A percentile compares a stretch with the other conserved stretches of the same genome.
Evolutionary conservation across 92 coral and sea anemone genomes (phyloP).

Genomic region (Porites lobata): DNA sequence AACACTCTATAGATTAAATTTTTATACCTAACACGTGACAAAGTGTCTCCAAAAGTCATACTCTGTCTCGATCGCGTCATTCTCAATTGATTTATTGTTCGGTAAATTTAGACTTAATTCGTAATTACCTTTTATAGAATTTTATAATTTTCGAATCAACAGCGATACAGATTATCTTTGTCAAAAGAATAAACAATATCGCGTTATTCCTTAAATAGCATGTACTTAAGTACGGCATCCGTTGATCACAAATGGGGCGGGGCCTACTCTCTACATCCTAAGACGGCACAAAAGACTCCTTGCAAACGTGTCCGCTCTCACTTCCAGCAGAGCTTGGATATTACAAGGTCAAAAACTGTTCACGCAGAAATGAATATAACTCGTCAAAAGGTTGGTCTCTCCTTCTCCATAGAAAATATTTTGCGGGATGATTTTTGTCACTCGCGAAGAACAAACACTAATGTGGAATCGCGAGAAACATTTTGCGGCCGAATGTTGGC

Average conservation of each 20-base stretch:
- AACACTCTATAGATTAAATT: neutral
- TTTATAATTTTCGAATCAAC: slow-evolving; percentile 2
- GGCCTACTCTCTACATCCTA: neutral
- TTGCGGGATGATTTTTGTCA: slow-evolving; percentile 70
- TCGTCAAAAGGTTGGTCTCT: slow-evolving; percentile 33
- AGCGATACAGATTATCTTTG: neutral
- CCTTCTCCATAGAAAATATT: slow-evolving; percentile 75
- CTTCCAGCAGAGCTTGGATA: slow-evolving; percentile 5
- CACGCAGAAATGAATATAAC: slow-evolving; percentile 26
- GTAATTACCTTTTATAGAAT: neutral
- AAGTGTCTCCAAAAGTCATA: neutral
- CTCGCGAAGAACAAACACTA: neutral
- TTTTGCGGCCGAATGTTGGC: slow-evolving; percentile 5
- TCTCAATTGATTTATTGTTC: too few species aligned
- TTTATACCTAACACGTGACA: neutral
- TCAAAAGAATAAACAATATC: slow-evolving; percentile 10
- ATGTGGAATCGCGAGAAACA: neutral
- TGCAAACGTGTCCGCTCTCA: slow-evolving; percentile 22
- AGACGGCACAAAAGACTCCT: slow-evolving; percentile 22
- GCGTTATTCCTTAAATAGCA: slow-evolving; percentile 24
- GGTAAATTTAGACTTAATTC: neutral
- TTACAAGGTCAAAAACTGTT: slow-evolving; percentile 29
- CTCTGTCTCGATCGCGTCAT: neutral
- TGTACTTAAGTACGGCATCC: neutral
- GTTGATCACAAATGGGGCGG: slow-evolving; percentile 3